Evolutionary conservation across 2,113 vertebrate species (phyloP), one percentile per base, ranked within the genome.

Genomic region (Otis tarda): DNA sequence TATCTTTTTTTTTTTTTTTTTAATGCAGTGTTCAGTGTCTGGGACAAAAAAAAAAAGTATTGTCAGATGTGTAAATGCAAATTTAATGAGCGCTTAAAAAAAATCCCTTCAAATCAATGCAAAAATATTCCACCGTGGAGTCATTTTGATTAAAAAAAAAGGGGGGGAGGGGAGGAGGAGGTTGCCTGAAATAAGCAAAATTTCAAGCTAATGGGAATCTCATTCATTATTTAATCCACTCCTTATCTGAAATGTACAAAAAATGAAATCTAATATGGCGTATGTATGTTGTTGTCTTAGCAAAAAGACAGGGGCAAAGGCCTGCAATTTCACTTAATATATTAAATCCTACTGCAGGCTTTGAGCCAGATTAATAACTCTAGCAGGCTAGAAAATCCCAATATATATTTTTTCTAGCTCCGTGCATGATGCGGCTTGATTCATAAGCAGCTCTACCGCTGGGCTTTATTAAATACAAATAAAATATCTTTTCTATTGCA

Each of bases 211-310:
- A 98, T 98, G 97, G 98, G 97, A 98, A 97, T 97, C 96, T 97
- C 98, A 98, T 98, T 98, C 95, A 98, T 98, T 98, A 98, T 98
- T 98, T 98, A 98, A 97, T 97, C 94, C 95, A 93, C 78, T 98
- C 94, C 96, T 98, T 98, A 98, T 98, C 97, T 97, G 95, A 98
- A 97, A 96, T 97, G 97, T 97, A 98, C 92, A 97, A 97, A 98
- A 97, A 97, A 96, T 97, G 93, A 94, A 97, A 98, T 98, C 96
- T 97, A 98, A 98, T 98, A 97, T 97, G 96, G 97, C 67, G 80
- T 97, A 91, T 96, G 96, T 94, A 57, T 91, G 83, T 96, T 97
- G 97, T 97, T 97, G 97, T 97, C 96, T 97, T 97, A 96, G 93
- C 50, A 10, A 97, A 97, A 95, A 97, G 97, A 94, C 93, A 94